Conservation (phyloP, 2,113 vertebrate genomes). For the Tragelaphus imberbis region DNA sequence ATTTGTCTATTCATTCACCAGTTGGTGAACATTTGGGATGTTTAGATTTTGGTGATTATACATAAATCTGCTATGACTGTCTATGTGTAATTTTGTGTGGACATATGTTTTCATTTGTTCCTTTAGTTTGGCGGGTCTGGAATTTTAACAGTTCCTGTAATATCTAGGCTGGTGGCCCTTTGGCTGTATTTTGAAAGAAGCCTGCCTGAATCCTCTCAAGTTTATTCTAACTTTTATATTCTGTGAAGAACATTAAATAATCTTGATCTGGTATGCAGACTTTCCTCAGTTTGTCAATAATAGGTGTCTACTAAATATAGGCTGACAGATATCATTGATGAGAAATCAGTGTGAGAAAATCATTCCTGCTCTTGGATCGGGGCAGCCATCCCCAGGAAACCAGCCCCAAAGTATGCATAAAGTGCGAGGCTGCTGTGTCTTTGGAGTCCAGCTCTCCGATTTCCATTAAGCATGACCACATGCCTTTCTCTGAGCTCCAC, state of each 20-base stretch:
- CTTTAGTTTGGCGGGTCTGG: neutral
- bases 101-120: neutral
- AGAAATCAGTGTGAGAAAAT: neutral
- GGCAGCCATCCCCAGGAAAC: neutral
- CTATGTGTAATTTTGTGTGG: neutral
- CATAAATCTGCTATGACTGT: neutral
- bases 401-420: neutral
- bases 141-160: neutral
- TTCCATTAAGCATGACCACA: neutral
- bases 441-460: neutral
- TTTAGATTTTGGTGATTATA: neutral
- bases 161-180: neutral
- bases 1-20: neutral
- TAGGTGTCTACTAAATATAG: neutral
- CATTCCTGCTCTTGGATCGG: neutral
- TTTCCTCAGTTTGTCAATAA: neutral
- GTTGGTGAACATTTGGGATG: neutral
- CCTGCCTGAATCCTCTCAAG: neutral
- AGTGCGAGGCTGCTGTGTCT: neutral
- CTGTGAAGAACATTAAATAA: neutral
- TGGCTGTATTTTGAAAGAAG: neutral
- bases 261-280: neutral
- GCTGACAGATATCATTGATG: neutral
- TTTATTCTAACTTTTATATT: neutral
- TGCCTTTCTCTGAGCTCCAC: neutral